Conservation (phyloP, 2,888 invertebrate species). For the Agrotis segetum region DNA sequence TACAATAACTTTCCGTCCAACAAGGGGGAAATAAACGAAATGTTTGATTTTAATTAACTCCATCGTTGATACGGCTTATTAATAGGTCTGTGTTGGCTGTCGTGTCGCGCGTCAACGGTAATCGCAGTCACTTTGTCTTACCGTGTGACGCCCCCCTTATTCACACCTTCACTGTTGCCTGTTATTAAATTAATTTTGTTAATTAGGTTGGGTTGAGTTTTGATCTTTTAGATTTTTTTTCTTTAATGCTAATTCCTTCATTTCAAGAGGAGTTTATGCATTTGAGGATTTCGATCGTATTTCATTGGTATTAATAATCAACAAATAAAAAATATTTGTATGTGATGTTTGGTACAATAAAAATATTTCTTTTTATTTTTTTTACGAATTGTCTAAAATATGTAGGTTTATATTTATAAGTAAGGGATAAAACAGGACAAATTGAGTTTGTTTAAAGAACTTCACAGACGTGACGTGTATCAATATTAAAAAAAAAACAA, state of each 20-base stretch:
- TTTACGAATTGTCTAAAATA: no score
- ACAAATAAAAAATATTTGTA: no score
- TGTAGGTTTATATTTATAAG: no score
- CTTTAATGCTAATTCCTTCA: background rate
- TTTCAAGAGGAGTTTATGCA: no score
- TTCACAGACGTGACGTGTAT: no score
- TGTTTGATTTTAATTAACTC: slow-evolving; percentile 89
- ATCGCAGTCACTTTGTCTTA: slow-evolving; percentile 82
- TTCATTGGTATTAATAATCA: no score
- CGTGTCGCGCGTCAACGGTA: slow-evolving; percentile 83
- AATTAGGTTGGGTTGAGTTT: slow-evolving; percentile 25
- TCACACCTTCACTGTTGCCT: slow-evolving; percentile 58
- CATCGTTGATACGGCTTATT: slow-evolving; percentile 77
- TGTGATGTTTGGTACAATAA: no score
- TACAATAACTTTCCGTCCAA: slow-evolving; percentile 70
- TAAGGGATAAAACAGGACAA: no score
- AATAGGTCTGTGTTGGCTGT: slow-evolving; percentile 79
- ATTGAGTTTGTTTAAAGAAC: no score
- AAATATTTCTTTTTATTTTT: no score
- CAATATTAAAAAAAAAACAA: no score
- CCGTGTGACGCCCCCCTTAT: slow-evolving; percentile 69
- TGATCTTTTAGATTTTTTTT: background rate
- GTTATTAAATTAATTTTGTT: slow-evolving; percentile 64
- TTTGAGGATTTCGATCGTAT: no score
- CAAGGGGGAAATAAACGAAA: slow-evolving; percentile 64